Percentiles rank a stretch among this genome's conserved stretches.
phyloP scores from a whole-genome alignment of 2,888 invertebrate species.

The Drosophila anceps region DNA sequence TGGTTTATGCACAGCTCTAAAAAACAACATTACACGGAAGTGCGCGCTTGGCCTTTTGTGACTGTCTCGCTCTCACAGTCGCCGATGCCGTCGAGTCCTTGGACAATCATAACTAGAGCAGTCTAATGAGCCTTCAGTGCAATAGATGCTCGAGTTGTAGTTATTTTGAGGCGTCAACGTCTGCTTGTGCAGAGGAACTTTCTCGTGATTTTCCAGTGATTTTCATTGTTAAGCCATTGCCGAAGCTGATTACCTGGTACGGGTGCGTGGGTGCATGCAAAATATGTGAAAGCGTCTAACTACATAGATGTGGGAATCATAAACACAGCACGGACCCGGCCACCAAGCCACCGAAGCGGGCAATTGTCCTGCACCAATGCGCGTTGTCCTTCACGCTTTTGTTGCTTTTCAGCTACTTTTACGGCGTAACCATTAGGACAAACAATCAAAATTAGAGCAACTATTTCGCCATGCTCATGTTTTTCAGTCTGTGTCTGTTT shows the following conservation, averaged over 20 bases:
- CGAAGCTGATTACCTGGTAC: constrained; percentile 51
- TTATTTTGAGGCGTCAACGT: constrained; percentile 21
- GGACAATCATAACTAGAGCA: constrained; percentile 71
- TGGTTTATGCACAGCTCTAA: constrained; percentile 41
- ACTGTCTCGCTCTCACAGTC: constrained; percentile 10
- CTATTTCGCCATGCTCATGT: constrained; percentile 54
- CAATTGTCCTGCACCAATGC: constrained; percentile 62
- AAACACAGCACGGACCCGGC: constrained; percentile 30
- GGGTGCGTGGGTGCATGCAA: constrained; percentile 16
- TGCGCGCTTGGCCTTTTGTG: constrained; percentile 30
- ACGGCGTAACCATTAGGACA: constrained; percentile 71
- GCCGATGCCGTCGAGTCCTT: constrained; percentile 26
- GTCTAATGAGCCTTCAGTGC: constrained; percentile 35
- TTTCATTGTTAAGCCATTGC: constrained; percentile 68
- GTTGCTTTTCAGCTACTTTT: constrained; percentile 67
- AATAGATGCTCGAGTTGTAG: constrained; percentile 20
- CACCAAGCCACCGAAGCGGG: constrained; percentile 34
- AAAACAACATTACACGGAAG: constrained; percentile 72
- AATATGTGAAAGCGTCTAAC: constrained; percentile 12
- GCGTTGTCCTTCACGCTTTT: constrained; percentile 72
- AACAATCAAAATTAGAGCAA: constrained; percentile 82
- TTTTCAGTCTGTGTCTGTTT: constrained; percentile 17
- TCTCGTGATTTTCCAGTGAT: constrained; percentile 73
- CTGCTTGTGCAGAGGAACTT: constrained; percentile 37
- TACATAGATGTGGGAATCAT: constrained; percentile 32